phyloP scores from a whole-genome alignment of 2,888 invertebrate species.

The Sinohyriopsis cumingii region DNA sequence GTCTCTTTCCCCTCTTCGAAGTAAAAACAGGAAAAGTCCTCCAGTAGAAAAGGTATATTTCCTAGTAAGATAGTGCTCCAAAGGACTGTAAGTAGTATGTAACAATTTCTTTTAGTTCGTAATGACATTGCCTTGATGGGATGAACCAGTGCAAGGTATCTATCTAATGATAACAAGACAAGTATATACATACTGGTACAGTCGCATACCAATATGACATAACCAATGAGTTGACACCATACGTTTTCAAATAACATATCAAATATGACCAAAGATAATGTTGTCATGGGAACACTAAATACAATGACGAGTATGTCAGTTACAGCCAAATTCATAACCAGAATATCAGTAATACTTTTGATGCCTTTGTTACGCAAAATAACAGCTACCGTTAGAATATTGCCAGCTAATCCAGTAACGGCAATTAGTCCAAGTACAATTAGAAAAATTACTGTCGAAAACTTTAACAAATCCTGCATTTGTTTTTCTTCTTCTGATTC shows the following conservation, averaged over 20 bases:
- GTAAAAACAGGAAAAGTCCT: background rate
- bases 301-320: constrained; percentile 90
- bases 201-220: constrained; percentile 89
- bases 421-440: constrained; percentile 88
- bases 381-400: constrained; percentile 87
- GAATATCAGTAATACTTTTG: constrained; percentile 86
- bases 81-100: constrained; percentile 81
- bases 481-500: no score
- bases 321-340: constrained; percentile 88
- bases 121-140: constrained; percentile 88
- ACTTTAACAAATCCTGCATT: no score
- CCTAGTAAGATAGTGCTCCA: constrained; percentile 81
- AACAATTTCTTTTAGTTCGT: constrained; percentile 85
- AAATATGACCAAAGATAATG: constrained; percentile 81
- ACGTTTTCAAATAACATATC: constrained; percentile 88
- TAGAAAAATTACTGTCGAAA: no score
- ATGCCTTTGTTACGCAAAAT: constrained; percentile 89
- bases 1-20: constrained; percentile 65
- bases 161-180: constrained; percentile 89
- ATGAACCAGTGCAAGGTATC: constrained; percentile 90
- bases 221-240: constrained; percentile 91
- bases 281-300: constrained; percentile 92
- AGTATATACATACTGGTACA: constrained; percentile 92
- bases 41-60: constrained; percentile 48
- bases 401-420: constrained; percentile 86